These are phyloP conservation scores for Antheraea pernyi DNA, from an alignment of 1,140 invertebrate species.

Conservation along the genomic window DNA sequence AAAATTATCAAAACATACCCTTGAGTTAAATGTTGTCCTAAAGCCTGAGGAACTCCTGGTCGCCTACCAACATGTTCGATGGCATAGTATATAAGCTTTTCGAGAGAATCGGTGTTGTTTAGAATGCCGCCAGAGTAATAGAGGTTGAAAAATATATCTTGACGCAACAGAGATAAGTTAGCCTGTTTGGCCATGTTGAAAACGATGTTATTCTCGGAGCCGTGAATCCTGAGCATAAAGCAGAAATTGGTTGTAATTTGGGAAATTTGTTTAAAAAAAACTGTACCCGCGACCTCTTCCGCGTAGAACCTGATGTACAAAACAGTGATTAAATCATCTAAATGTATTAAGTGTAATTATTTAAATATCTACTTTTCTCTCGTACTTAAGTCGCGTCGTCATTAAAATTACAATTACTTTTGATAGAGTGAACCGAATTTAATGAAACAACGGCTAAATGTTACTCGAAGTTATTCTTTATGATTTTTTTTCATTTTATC, in stretches of 20 bases:
- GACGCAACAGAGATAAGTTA: conserved; percentile 35
- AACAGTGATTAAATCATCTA: no score
- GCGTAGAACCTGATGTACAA: no score
- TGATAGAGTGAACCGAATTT: no score
- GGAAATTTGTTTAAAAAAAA: no score
- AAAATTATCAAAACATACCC: conserved; percentile 32
- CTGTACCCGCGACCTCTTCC: no score
- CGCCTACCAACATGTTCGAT: conserved; percentile 23
- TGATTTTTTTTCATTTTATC: no score
- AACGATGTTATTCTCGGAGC: conserved; percentile 33
- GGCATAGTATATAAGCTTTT: conserved; percentile 37
- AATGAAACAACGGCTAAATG: no score
- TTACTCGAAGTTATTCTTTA: no score
- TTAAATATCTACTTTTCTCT: no score
- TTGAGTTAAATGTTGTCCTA: conserved; percentile 40
- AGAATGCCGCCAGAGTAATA: conserved; percentile 39
- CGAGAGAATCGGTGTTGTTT: conserved; percentile 11
- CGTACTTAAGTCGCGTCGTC: no score
- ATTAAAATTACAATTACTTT: no score
- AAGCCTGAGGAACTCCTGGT: conserved; percentile 23
- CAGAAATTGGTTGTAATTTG: neutral
- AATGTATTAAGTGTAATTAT: no score
- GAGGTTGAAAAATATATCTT: conserved; percentile 34
- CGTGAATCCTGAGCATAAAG: conserved; percentile 51
- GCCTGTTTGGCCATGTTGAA: conserved; percentile 40